Evolutionary conservation across 2,888 invertebrate species (phyloP).

Genomic region (Lobophora halterata): DNA sequence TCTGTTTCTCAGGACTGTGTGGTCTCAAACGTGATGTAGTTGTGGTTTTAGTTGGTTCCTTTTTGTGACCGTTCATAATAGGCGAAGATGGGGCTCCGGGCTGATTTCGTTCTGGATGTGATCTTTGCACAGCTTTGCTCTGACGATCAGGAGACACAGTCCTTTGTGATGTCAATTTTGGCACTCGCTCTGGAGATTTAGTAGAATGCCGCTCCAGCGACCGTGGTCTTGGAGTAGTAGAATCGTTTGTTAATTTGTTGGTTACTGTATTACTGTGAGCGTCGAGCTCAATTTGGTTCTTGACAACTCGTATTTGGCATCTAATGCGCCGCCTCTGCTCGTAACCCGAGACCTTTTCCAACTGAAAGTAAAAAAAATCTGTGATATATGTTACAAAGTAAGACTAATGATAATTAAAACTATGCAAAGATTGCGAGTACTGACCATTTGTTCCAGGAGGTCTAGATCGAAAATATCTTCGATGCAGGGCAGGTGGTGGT

Average conservation of each 20-base stretch:
- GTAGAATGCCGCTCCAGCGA: constrained; percentile 48
- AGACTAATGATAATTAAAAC: constrained; percentile 33
- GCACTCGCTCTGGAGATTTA: constrained; percentile 43
- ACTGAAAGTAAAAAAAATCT: constrained; percentile 66
- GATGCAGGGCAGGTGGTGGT: constrained; percentile 80
- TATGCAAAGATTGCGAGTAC: constrained; percentile 47
- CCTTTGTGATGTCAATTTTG: constrained; percentile 40
- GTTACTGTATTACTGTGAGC: constrained; percentile 43
- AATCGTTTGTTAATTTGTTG: constrained; percentile 47
- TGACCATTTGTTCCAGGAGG: constrained; percentile 86
- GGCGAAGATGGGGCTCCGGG: constrained; percentile 36
- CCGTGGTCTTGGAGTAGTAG: constrained; percentile 38
- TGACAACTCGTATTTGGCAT: constrained; percentile 87
- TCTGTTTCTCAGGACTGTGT: constrained; percentile 59
- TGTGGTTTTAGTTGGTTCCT: constrained; percentile 40
- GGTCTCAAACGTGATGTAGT: constrained; percentile 42
- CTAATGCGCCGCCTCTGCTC: constrained; percentile 89
- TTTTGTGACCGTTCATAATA: constrained; percentile 50
- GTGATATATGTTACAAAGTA: constrained; percentile 34
- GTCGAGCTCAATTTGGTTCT: constrained; percentile 77
- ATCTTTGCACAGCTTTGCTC: constrained; percentile 37
- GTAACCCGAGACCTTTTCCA: constrained; percentile 88
- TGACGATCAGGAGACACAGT: constrained; percentile 49
- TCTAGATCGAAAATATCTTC: constrained; percentile 87
- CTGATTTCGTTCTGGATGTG: constrained; percentile 34